Conservation (phyloP, 30 jellyfish, hydroid and myxozoan species). For the Phacellophora camtschatica region DNA sequence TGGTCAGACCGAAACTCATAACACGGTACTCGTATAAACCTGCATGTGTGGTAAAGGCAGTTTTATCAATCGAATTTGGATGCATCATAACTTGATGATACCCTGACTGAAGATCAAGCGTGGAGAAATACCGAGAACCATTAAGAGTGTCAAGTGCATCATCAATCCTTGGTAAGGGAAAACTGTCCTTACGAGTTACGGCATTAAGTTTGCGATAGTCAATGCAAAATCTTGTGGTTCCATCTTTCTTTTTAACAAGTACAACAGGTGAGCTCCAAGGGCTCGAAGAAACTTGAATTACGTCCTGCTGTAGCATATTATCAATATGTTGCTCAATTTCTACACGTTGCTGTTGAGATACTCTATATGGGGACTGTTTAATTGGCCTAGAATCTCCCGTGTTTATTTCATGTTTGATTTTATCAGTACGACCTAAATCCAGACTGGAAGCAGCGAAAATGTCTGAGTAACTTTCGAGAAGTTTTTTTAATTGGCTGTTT, state of each 20-base stretch:
- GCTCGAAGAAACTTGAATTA: slow-evolving; percentile 43
- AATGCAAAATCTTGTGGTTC: slow-evolving; percentile 47
- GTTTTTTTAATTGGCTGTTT: too few species aligned
- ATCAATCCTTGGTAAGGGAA: slow-evolving; percentile 31
- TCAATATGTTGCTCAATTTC: too few species aligned
- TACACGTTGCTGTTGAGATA: too few species aligned
- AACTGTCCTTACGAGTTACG: slow-evolving; percentile 47
- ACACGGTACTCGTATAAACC: slow-evolving; percentile 47
- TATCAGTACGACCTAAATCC: too few species aligned
- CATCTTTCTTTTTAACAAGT: slow-evolving; percentile 58
- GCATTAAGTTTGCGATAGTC: slow-evolving; percentile 39
- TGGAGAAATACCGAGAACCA: slow-evolving; percentile 14
- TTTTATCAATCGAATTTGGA: slow-evolving; percentile 3
- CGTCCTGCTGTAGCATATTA: slow-evolving; percentile 43
- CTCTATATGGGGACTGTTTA: too few species aligned
- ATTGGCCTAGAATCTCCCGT: too few species aligned
- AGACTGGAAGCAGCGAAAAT: too few species aligned
- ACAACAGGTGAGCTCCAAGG: slow-evolving; percentile 74
- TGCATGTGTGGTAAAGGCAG: slow-evolving; percentile 50
- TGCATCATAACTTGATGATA: slow-evolving; percentile 47
- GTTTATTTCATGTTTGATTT: too few species aligned
- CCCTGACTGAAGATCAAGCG: slow-evolving; percentile 46
- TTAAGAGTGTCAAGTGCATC: slow-evolving; percentile 39
- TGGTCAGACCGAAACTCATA: slow-evolving; percentile 54
- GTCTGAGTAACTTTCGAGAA: too few species aligned